Evolutionary conservation across 2,113 vertebrate species (phyloP).

Genomic region (Lepisosteus oculatus): DNA sequence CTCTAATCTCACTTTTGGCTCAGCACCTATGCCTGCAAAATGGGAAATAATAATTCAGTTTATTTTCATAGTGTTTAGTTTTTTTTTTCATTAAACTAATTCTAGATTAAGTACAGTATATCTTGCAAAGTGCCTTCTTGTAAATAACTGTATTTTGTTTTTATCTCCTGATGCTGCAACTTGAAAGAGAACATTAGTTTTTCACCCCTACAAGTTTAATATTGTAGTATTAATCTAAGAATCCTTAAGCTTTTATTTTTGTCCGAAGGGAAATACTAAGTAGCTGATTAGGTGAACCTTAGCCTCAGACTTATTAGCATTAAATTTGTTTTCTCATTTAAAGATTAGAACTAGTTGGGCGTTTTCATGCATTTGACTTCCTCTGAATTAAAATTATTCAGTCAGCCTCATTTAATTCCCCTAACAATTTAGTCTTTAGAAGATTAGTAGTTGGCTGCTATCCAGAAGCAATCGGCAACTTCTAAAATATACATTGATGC

Average conservation of each 20-base stretch:
- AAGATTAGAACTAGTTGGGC: background rate
- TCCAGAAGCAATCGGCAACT: conserved; percentile 1
- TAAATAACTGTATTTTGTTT: too few relatives aligned
- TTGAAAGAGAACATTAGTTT: too few relatives aligned
- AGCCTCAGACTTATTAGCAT: background rate
- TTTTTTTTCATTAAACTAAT: too few relatives aligned
- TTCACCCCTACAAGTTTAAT: too few relatives aligned
- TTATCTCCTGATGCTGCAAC: too few relatives aligned
- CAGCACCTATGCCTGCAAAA: too few relatives aligned
- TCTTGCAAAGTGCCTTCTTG: too few relatives aligned
- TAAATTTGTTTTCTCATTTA: background rate
- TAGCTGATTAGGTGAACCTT: background rate
- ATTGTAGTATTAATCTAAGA: too few relatives aligned
- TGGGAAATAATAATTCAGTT: too few relatives aligned
- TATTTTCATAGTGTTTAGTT: too few relatives aligned
- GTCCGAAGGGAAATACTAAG: background rate
- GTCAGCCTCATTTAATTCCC: background rate
- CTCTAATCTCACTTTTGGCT: too few relatives aligned
- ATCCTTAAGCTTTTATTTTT: background rate
- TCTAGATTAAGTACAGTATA: too few relatives aligned
- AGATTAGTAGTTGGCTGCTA: background rate
- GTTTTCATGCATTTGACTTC: background rate
- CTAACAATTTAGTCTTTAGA: background rate
- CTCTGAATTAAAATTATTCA: background rate
- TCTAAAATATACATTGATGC: background rate